Conservation (phyloP, 2,113 vertebrate species). For the Parus major region DNA sequence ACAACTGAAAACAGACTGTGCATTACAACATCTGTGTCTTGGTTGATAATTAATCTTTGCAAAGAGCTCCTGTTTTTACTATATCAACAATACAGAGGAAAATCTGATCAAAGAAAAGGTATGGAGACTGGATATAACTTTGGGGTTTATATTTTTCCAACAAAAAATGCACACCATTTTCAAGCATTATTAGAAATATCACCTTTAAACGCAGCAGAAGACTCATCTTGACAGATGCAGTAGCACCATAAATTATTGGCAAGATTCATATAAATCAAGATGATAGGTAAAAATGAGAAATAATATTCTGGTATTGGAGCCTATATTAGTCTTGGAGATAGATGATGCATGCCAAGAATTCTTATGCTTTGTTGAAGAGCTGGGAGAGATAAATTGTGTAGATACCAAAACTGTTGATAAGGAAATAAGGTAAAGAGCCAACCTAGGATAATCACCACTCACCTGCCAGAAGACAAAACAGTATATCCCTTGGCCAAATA, state of each 20-base stretch:
- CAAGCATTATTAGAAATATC: neutral
- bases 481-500: neutral
- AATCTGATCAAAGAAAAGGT: neutral
- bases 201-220: neutral
- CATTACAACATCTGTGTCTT: neutral
- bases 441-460: neutral
- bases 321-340: neutral
- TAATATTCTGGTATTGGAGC: neutral
- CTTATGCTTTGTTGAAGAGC: neutral
- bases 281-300: neutral
- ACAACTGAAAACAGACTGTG: neutral
- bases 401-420: neutral
- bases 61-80: neutral
- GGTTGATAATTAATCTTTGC: neutral
- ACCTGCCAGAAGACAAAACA: neutral
- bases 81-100: neutral
- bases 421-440: neutral
- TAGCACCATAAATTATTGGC: neutral
- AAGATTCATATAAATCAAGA: neutral
- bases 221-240: neutral
- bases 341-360: neutral
- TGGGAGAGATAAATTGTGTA: neutral
- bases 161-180: neutral
- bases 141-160: neutral
- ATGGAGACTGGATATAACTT: neutral